phyloP scores from a whole-genome alignment of 2,113 vertebrate genomes.

The Seriola rivoliana region DNA sequence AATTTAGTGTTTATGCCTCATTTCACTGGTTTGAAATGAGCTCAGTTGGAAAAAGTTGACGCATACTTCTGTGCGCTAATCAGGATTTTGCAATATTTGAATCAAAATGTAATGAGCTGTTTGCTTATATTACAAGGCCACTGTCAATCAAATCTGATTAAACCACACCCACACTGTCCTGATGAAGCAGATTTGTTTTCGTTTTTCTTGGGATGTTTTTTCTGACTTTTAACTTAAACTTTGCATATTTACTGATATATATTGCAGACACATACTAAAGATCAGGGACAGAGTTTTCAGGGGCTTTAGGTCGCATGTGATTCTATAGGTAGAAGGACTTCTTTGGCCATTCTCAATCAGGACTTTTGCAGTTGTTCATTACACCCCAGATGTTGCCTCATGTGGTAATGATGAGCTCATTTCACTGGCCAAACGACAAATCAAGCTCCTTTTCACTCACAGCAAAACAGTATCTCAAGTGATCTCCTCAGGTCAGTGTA shows the following conservation, averaged over 20 bases:
- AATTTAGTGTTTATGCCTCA: background rate
- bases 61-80: background rate
- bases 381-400: conserved; percentile 71
- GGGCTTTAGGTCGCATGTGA: background rate
- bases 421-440: conserved; percentile 65
- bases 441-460: conserved; percentile 49
- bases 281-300: background rate
- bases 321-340: conserved; percentile 30
- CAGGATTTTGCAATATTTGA: background rate
- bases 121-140: background rate
- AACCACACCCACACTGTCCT: background rate
- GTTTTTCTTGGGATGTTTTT: background rate
- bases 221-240: background rate
- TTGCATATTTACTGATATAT: background rate
- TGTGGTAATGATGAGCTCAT: conserved; percentile 70
- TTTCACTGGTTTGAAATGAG: background rate
- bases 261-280: background rate
- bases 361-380: conserved; percentile 56
- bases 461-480: conserved; percentile 48
- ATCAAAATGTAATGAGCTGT: background rate
- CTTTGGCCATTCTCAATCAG: conserved; percentile 27
- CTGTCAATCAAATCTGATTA: background rate
- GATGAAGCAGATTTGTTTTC: background rate
- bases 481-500: conserved; percentile 47
- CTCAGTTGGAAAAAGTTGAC: background rate